Evolutionary conservation across 2,797 vertebrate genomes (phyloP).

Genomic region (Lagocephalus sceleratus): DNA sequence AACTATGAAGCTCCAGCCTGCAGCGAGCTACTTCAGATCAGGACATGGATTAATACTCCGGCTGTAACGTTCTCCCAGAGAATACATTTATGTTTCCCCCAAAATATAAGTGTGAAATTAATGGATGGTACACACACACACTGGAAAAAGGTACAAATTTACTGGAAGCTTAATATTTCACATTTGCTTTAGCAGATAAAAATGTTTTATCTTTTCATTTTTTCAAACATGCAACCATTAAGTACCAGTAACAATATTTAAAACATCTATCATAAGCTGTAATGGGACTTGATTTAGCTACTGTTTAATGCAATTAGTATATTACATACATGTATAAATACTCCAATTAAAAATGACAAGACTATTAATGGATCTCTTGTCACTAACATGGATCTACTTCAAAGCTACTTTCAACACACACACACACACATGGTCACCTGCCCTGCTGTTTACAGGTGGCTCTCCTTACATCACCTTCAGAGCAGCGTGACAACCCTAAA

Average conservation of each 20-base stretch:
- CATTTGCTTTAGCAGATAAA: no score
- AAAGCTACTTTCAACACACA: constrained; percentile 22
- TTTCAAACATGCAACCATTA: no score
- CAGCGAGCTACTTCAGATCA: not conserved
- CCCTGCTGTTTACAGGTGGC: constrained; percentile 14
- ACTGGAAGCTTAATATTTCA: no score
- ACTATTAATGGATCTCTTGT: not conserved
- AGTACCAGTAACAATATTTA: not conserved
- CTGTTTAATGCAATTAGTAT: not conserved
- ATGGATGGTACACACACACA: no score
- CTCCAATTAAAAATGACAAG: no score
- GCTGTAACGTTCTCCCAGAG: not conserved
- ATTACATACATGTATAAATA: no score
- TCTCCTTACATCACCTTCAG: constrained; percentile 44
- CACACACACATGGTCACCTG: constrained; percentile 1
- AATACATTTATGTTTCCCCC: no score
- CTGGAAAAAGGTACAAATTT: no score
- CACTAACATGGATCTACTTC: constrained; percentile 11
- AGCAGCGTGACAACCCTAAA: constrained; percentile 26
- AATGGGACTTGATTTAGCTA: not conserved
- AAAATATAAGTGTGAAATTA: no score
- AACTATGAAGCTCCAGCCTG: not conserved
- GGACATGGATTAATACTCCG: not conserved
- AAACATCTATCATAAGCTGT: constrained; percentile 12
- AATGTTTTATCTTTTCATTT: no score